Base-by-base conservation (phyloP, 1,140 invertebrate genomes). In the Eufriesea mexicana region DNA sequence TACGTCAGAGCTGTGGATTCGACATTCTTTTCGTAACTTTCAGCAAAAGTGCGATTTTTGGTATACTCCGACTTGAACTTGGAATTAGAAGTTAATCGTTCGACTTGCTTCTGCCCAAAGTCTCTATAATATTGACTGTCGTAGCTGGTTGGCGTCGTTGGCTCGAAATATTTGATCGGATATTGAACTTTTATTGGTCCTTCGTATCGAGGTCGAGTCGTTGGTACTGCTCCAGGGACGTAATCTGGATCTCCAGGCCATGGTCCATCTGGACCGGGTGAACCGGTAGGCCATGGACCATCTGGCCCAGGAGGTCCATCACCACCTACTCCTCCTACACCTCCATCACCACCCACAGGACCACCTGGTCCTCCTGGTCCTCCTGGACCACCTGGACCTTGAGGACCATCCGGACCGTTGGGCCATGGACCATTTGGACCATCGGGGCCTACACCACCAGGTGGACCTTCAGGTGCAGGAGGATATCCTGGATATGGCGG, bases 201-300 rank as follows among this genome's bases (percentile, higher is more conserved):
- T 35, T 72, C 75, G n/a, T 83, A 42, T 5, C 20, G 81, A 25
- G 80, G 74, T 18, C 18, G 61, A 0, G n/a, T 35, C 16, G 86
- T 75, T 66, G 79, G 42, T 14, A 70, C 51, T 35, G 20, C 23
- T 42, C 71, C 87, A 28, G 90, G 72, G 23, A 89, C 66, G 20
- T 92, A 92, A 16, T 86, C 88, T 66, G 92, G 92, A 79, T 93
- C 92, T 20, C 92, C 92, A 47, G 92, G 92, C 92, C 92, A 93
- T 71, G 92, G 91, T 9, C 92, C 92, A 55, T 92, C 82, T 0
- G 92, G 92, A n/a, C 92, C 92, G 0, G 92, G 92, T 5, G 89
- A 88, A 35, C 92, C 92, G 10, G 87, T 90, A 66, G 92, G 92
- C 90, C 91, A 93, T 45, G 89, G 86, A 5, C 90, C 89, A 61